A percentile compares a stretch with the other conserved stretches of the same genome.
Conservation (phyloP, 1,140 invertebrate species). For the Dolichoris vasculosae region DNA sequence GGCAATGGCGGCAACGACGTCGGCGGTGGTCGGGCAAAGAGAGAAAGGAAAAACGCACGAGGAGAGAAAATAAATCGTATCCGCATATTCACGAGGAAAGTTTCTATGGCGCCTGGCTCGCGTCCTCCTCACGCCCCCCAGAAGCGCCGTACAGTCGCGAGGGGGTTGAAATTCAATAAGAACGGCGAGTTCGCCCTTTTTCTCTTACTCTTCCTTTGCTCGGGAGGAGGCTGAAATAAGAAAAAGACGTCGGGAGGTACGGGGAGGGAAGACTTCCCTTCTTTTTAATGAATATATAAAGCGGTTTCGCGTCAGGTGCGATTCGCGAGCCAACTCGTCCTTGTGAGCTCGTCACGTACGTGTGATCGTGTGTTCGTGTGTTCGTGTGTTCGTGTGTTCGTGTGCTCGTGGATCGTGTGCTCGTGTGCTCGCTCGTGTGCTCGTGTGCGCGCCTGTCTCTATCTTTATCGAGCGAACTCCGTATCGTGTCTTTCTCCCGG, state of each 20-base stretch:
- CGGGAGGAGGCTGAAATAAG: neutral
- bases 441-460: neutral
- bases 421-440: neutral
- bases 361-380: neutral
- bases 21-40: neutral
- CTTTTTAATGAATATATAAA: conserved; percentile 52
- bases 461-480: conserved; percentile 22
- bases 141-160: neutral
- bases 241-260: neutral
- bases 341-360: neutral
- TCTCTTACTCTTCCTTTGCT: conserved; percentile 3
- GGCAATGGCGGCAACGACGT: neutral
- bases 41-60: conserved; percentile 39
- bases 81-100: conserved; percentile 56
- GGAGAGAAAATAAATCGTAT: conserved; percentile 53
- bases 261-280: neutral
- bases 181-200: conserved; percentile 8
- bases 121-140: neutral
- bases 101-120: conserved; percentile 42
- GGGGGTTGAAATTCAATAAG: conserved; percentile 52
- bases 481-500: neutral
- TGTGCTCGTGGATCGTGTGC: neutral
- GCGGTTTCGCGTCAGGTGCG: conserved; percentile 35
- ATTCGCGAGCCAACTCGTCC: neutral
- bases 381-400: too few species aligned